These are phyloP conservation scores for Sylvicola fuscatus DNA, from an alignment of 2,888 invertebrate genomes.

Conservation along the genomic window DNA sequence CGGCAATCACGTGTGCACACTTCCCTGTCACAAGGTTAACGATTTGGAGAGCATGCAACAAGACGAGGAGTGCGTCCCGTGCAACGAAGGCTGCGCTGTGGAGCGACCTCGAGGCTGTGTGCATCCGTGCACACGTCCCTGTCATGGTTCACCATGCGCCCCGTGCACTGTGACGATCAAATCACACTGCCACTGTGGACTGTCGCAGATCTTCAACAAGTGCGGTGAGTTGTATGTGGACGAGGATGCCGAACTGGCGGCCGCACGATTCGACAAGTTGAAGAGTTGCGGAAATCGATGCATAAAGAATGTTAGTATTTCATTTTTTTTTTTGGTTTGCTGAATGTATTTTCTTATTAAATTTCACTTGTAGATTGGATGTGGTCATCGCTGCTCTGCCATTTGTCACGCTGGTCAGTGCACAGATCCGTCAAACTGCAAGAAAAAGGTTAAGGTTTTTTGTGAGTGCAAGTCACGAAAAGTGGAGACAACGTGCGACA, in stretches of 20 bases:
- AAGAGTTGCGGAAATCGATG: slow-evolving; percentile 63
- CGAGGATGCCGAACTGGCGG: slow-evolving; percentile 26
- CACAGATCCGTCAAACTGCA: slow-evolving; percentile 42
- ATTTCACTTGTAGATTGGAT: slow-evolving; percentile 36
- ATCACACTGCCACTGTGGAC: slow-evolving; percentile 62
- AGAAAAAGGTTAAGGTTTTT: slow-evolving; percentile 55
- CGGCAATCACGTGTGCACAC: slow-evolving; percentile 53
- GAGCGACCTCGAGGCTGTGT: slow-evolving; percentile 49
- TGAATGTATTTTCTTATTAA: background rate
- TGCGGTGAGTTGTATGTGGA: slow-evolving; percentile 41
- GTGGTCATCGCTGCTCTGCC: slow-evolving; percentile 63
- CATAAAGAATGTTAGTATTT: slow-evolving; percentile 47
- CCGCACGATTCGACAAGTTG: slow-evolving; percentile 13
- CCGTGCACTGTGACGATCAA: slow-evolving; percentile 50
- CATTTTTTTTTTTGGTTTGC: slow-evolving; percentile 2
- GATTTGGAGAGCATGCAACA: slow-evolving; percentile 25
- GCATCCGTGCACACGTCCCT: slow-evolving; percentile 48
- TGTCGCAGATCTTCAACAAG: slow-evolving; percentile 50
- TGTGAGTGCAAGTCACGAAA: slow-evolving; percentile 64
- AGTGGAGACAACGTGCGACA: slow-evolving; percentile 47
- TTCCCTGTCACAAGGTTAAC: slow-evolving; percentile 49
- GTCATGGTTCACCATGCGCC: slow-evolving; percentile 54
- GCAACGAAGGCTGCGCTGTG: slow-evolving; percentile 36
- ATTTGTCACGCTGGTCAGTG: slow-evolving; percentile 57
- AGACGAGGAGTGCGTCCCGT: slow-evolving; percentile 32